phyloP scores from a whole-genome alignment of 1,140 invertebrate genomes.

The Diploscapter pachys region DNA sequence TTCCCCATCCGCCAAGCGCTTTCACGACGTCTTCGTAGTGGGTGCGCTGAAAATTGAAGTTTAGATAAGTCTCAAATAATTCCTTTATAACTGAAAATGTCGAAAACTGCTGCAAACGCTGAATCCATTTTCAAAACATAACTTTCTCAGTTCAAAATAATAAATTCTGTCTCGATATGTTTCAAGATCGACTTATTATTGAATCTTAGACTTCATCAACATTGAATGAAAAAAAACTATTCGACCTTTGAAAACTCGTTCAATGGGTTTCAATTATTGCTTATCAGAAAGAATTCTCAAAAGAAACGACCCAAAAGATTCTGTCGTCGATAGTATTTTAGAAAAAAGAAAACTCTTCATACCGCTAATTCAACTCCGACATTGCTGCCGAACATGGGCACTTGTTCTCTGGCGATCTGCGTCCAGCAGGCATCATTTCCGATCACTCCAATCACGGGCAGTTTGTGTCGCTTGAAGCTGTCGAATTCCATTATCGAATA shows the following conservation, averaged over 20 bases:
- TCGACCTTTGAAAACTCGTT: not conserved
- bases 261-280: too few species aligned
- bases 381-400: slow-evolving; percentile 66
- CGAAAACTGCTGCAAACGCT: slow-evolving; percentile 23
- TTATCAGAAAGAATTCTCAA: too few species aligned
- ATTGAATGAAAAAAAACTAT: slow-evolving; percentile 45
- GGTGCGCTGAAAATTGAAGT: slow-evolving; percentile 60
- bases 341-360: not conserved
- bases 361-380: slow-evolving; percentile 67
- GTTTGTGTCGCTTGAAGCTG: slow-evolving; percentile 68
- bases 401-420: slow-evolving; percentile 70
- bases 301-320: slow-evolving; percentile 27
- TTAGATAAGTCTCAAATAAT: slow-evolving; percentile 5
- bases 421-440: slow-evolving; percentile 72
- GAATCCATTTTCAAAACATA: not conserved
- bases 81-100: slow-evolving; percentile 16
- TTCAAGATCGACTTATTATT: not conserved
- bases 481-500: slow-evolving; percentile 69
- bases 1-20: slow-evolving; percentile 66
- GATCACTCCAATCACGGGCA: slow-evolving; percentile 63
- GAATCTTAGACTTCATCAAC: not conserved
- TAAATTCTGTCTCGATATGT: not conserved
- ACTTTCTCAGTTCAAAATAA: too few species aligned
- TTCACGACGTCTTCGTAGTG: slow-evolving; percentile 65
- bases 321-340: not conserved